A percentile compares a stretch with the other conserved stretches of the same genome.
Evolutionary conservation across 1,140 invertebrate genomes (phyloP).

Genomic region (Drosophila novamexicana): DNA sequence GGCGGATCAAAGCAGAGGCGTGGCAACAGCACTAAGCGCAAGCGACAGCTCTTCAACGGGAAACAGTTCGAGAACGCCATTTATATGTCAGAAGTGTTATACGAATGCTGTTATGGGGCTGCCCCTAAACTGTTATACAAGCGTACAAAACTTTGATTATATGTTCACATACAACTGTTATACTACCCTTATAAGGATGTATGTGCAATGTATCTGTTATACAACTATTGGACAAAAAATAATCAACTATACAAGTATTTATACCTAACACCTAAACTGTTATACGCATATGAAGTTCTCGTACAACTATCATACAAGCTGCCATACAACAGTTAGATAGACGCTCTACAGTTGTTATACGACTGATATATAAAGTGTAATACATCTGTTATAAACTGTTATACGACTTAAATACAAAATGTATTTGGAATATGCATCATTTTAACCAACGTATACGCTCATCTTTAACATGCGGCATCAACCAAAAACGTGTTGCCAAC

Average conservation of each 20-base stretch:
- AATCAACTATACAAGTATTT: too few relatives aligned
- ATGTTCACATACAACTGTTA: too few relatives aligned
- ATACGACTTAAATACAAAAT: neutral
- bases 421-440: neutral
- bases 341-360: neutral
- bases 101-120: neutral
- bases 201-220: neutral
- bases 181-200: neutral
- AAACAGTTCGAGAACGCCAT: neutral
- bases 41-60: too few relatives aligned
- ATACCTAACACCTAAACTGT: too few relatives aligned
- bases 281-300: neutral
- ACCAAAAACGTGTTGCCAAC: constrained; percentile 29
- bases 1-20: neutral
- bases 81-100: neutral
- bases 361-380: neutral
- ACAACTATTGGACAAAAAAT: neutral
- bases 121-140: too few relatives aligned
- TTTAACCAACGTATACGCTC: constrained; percentile 10
- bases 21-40: neutral
- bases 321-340: constrained; percentile 3
- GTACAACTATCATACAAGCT: neutral
- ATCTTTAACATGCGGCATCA: constrained; percentile 16
- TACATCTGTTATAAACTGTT: neutral
- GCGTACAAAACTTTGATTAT: too few relatives aligned